A percentile compares a stretch with the other conserved stretches of the same genome.
phyloP scores from a whole-genome alignment of 1,140 invertebrate species.

The Dendroctonus valens region DNA sequence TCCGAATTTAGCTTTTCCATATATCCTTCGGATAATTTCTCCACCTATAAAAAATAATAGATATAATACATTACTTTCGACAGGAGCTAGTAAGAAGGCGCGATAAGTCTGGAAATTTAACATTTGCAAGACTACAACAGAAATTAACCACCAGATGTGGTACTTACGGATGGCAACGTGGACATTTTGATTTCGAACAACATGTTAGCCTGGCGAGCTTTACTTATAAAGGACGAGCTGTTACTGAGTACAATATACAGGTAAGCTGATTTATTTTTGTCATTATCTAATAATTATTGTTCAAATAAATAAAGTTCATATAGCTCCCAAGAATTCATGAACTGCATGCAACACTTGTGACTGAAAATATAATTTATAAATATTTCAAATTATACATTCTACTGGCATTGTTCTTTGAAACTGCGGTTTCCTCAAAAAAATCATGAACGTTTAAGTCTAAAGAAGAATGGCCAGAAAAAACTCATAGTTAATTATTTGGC shows the following conservation, averaged over 20 bases:
- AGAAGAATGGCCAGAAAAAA: too few relatives aligned
- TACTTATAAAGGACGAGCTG: constrained; percentile 63
- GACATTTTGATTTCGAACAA: constrained; percentile 67
- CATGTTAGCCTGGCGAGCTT: constrained; percentile 64
- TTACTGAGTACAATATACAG: constrained; percentile 72
- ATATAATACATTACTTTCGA: not conserved
- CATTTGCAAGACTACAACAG: constrained; percentile 62
- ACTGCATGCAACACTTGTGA: too few relatives aligned
- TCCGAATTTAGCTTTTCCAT: not conserved
- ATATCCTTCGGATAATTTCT: too few relatives aligned
- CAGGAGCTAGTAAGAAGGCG: constrained; percentile 57
- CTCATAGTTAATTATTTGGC: too few relatives aligned
- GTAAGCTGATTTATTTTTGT: constrained; percentile 47
- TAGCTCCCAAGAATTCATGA: too few relatives aligned
- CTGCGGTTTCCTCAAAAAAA: too few relatives aligned
- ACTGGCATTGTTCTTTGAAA: too few relatives aligned
- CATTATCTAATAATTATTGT: too few relatives aligned
- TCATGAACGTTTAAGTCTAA: too few relatives aligned
- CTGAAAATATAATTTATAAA: too few relatives aligned
- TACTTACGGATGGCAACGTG: constrained; percentile 65
- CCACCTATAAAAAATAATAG: not conserved
- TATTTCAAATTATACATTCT: too few relatives aligned
- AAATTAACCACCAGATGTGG: constrained; percentile 63
- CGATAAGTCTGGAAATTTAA: constrained; percentile 57
- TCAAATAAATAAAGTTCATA: too few relatives aligned